phyloP scores from a whole-genome alignment of 2,113 vertebrate genomes.

The Acrocephalus kingi region DNA sequence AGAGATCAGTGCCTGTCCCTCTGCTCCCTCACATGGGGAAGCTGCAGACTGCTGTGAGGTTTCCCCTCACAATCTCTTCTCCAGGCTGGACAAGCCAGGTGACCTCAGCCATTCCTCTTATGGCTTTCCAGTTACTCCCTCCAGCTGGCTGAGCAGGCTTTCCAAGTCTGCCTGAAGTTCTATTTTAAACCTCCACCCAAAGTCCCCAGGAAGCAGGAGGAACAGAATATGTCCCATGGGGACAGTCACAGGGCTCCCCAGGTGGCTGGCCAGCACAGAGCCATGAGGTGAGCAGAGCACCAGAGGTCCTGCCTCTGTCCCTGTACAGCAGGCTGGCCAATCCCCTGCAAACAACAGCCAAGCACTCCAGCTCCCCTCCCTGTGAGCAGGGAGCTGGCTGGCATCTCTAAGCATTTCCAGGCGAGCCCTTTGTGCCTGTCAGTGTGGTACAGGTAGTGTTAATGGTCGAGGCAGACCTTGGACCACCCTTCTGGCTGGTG shows the following conservation, averaged over 20 bases:
- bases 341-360: background rate
- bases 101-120: background rate
- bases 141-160: background rate
- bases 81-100: background rate
- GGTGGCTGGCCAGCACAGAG: background rate
- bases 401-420: background rate
- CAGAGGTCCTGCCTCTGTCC: background rate
- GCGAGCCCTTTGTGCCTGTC: accelerated
- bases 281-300: accelerated
- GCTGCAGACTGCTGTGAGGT: background rate
- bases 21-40: background rate
- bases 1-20: background rate
- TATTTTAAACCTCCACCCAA: background rate
- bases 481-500: slow-evolving; percentile 35
- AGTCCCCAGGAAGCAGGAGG: background rate
- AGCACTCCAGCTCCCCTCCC: background rate
- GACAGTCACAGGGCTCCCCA: background rate
- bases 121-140: background rate
- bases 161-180: background rate
- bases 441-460: background rate
- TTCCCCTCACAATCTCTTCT: background rate
- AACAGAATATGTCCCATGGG: background rate
- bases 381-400: background rate
- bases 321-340: background rate
- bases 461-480: background rate